Percentiles rank a stretch among this genome's conserved stretches.
phyloP scores from a whole-genome alignment of 2,888 invertebrate genomes.

The Anthrax anthrax region DNA sequence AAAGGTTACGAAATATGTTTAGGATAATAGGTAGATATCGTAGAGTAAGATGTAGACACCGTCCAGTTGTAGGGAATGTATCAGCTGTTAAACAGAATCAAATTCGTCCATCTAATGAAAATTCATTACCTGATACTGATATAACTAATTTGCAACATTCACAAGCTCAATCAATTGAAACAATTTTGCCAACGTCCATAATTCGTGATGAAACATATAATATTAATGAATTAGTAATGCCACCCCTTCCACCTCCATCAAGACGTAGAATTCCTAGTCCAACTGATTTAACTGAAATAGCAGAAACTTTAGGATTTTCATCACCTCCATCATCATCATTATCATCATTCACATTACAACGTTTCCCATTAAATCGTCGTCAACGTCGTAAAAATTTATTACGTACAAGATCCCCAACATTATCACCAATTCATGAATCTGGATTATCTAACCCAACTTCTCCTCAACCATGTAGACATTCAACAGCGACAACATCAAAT shows the following conservation, averaged over 20 bases:
- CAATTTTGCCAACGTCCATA: constrained; percentile 29
- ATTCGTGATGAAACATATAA: constrained; percentile 21
- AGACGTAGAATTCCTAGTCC: constrained; percentile 37
- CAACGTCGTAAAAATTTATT: constrained; percentile 36
- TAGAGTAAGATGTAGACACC: constrained; percentile 26
- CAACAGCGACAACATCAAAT: not conserved
- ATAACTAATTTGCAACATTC: not conserved
- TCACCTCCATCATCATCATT: constrained; percentile 27
- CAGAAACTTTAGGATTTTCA: constrained; percentile 40
- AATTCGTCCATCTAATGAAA: constrained; percentile 23
- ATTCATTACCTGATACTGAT: constrained; percentile 1
- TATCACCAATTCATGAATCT: constrained; percentile 57
- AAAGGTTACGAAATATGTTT: constrained; percentile 29
- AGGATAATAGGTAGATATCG: constrained; percentile 31
- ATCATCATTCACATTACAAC: constrained; percentile 19
- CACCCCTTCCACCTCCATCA: constrained; percentile 36
- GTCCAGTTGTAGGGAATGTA: not conserved
- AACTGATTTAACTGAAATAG: constrained; percentile 39
- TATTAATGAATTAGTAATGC: constrained; percentile 22
- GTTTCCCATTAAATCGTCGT: constrained; percentile 24
- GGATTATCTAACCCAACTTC: constrained; percentile 56
- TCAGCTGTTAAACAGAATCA: constrained; percentile 30
- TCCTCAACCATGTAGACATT: constrained; percentile 37
- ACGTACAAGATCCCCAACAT: constrained; percentile 39
- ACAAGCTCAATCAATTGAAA: constrained; percentile 18